A percentile compares a stretch with the other conserved stretches of the same genome.
phyloP scores from a whole-genome alignment of 2,888 invertebrate species.

The Acleris sparsana region DNA sequence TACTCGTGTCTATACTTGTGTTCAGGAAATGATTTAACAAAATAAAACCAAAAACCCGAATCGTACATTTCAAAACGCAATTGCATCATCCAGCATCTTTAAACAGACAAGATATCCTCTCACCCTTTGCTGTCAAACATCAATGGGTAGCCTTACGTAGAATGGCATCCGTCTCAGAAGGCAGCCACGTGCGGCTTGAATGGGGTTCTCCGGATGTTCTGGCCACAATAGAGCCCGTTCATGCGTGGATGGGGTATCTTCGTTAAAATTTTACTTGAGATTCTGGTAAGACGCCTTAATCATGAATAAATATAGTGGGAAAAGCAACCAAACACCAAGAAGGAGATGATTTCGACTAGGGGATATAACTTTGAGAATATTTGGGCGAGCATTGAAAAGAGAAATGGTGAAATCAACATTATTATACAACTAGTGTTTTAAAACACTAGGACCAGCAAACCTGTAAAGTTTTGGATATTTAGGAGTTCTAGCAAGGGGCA shows the following conservation, averaged over 20 bases:
- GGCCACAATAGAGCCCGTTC: slow-evolving; percentile 57
- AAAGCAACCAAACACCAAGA: too few relatives aligned
- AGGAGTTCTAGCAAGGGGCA: too few relatives aligned
- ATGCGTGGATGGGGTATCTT: slow-evolving; percentile 38
- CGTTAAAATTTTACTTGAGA: background rate
- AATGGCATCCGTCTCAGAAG: slow-evolving; percentile 67
- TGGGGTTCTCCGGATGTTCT: slow-evolving; percentile 70
- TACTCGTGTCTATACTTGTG: too few relatives aligned
- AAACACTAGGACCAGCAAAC: too few relatives aligned
- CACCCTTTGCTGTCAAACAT: slow-evolving; percentile 19
- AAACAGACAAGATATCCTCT: slow-evolving; percentile 39
- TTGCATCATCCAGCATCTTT: slow-evolving; percentile 35
- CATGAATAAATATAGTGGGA: too few relatives aligned
- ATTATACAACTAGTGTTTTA: too few relatives aligned
- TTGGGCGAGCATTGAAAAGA: too few relatives aligned
- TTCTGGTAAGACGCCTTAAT: background rate
- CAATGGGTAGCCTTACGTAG: slow-evolving; percentile 31
- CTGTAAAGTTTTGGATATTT: too few relatives aligned
- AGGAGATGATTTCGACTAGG: too few relatives aligned
- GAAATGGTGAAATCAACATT: too few relatives aligned
- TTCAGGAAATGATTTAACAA: too few relatives aligned
- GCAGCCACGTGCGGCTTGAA: slow-evolving; percentile 75
- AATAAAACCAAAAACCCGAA: background rate
- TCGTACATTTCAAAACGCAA: background rate
- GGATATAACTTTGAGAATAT: too few relatives aligned